Evolutionary conservation across 2,888 invertebrate species (phyloP).

Genomic region (Dichetophora obliterata): DNA sequence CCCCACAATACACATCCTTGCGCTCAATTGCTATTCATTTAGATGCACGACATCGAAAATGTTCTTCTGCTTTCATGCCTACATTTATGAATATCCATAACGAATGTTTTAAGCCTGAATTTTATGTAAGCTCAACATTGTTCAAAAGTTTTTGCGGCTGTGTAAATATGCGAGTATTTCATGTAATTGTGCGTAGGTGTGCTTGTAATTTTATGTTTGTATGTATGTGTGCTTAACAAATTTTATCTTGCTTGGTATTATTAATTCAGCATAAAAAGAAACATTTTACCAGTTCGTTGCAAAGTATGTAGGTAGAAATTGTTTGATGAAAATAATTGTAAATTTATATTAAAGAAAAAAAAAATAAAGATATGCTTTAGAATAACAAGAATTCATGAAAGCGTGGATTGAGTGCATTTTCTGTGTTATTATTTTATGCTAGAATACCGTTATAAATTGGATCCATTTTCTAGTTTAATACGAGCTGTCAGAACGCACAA

Average conservation of each 20-base stretch:
- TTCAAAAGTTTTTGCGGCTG: constrained; percentile 10
- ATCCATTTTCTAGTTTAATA: too few species aligned
- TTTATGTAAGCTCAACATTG: constrained; percentile 15
- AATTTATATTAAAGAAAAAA: not conserved
- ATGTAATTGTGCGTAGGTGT: not conserved
- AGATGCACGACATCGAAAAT: constrained; percentile 22
- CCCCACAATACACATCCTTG: not conserved
- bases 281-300: not conserved
- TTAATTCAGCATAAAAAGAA: not conserved
- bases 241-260: not conserved
- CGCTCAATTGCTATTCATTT: constrained; percentile 17
- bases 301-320: not conserved
- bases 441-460: too few species aligned
- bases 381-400: not conserved
- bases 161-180: not conserved
- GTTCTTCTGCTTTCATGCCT: constrained; percentile 2
- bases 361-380: not conserved
- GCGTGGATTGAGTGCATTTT: not conserved
- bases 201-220: not conserved
- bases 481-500: too few species aligned
- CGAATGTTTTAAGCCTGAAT: constrained; percentile 14
- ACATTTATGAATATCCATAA: constrained; percentile 27
- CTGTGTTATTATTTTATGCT: not conserved
- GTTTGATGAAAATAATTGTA: not conserved
- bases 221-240: not conserved